phyloP scores from a whole-genome alignment of 2,888 invertebrate genomes.

The Zootermopsis nevadensis region DNA sequence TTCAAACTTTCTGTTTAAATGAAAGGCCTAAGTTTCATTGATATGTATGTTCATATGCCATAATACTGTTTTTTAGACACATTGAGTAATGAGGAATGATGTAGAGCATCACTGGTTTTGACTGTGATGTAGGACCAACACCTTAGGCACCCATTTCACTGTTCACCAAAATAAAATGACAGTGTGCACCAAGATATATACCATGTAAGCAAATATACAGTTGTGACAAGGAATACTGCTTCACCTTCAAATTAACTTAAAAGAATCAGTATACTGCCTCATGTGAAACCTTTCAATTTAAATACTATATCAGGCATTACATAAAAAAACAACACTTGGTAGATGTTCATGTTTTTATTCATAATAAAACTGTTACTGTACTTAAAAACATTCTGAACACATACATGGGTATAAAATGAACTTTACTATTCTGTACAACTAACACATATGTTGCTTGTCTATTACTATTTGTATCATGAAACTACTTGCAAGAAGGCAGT shows the following conservation, averaged over 20 bases:
- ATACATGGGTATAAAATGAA: constrained; percentile 45
- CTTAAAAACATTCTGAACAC: constrained; percentile 42
- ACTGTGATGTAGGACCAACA: background rate
- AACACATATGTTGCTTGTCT: constrained; percentile 6
- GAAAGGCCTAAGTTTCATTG: no score
- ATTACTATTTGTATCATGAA: constrained; percentile 10
- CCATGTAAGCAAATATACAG: background rate
- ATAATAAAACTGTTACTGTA: constrained; percentile 23
- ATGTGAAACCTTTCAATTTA: background rate
- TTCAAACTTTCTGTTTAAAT: no score
- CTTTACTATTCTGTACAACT: constrained; percentile 28
- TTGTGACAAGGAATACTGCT: background rate
- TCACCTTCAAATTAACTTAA: background rate
- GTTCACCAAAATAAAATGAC: background rate
- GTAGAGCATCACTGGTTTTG: background rate
- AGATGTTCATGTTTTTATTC: constrained; percentile 1
- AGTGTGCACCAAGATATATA: background rate
- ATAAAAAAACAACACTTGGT: background rate
- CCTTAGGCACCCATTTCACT: background rate
- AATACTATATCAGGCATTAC: background rate
- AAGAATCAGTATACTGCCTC: background rate
- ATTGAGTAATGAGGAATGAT: background rate
- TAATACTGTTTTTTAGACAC: no score
- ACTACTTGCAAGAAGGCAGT: background rate
- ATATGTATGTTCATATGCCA: no score